Evolutionary conservation across 1,140 invertebrate genomes (phyloP).

Genomic region (Diachasma alloeum): DNA sequence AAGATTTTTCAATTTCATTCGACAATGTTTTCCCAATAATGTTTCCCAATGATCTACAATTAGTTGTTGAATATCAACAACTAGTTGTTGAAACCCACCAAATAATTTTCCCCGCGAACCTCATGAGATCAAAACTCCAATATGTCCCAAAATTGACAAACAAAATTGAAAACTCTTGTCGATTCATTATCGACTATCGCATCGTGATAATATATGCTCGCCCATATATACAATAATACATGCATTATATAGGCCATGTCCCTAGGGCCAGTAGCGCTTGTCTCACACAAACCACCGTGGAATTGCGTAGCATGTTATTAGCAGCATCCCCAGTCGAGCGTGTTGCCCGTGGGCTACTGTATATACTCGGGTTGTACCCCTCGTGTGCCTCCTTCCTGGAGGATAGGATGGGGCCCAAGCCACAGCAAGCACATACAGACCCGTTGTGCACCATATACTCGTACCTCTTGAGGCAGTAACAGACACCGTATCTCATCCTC

Average conservation of each 20-base stretch:
- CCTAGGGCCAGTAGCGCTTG: slow-evolving; percentile 36
- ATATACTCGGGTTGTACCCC: slow-evolving; percentile 18
- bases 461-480: slow-evolving; percentile 26
- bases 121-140: too few species aligned
- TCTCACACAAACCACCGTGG: slow-evolving; percentile 37
- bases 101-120: too few species aligned
- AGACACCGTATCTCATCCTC: slow-evolving; percentile 24
- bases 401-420: slow-evolving; percentile 18
- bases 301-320: slow-evolving; percentile 47
- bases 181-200: background rate
- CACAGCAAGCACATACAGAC: slow-evolving; percentile 22
- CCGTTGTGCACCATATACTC: slow-evolving; percentile 16
- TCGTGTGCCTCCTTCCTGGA: slow-evolving; percentile 17
- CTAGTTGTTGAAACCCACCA: too few species aligned
- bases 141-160: background rate
- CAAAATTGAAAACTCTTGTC: background rate
- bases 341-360: slow-evolving; percentile 42
- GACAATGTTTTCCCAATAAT: too few species aligned
- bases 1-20: too few species aligned
- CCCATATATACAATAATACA: background rate
- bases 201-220: background rate
- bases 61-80: too few species aligned
- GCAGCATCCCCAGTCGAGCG: slow-evolving; percentile 31
- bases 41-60: too few species aligned
- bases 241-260: slow-evolving; percentile 18